Base-by-base conservation (phyloP, 2,797 vertebrate species). In the Huso huso region DNA sequence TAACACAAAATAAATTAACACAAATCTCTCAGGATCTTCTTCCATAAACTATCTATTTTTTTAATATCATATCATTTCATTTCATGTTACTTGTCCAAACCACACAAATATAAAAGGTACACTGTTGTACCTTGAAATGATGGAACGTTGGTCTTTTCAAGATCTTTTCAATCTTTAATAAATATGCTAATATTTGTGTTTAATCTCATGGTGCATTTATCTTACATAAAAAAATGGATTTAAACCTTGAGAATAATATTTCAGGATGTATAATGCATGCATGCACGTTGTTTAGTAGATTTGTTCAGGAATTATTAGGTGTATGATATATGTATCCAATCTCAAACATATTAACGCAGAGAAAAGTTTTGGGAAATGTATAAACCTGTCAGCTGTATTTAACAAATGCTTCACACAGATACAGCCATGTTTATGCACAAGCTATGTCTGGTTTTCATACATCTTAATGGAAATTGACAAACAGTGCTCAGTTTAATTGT, bases 401-500 rank as follows among this genome's bases (percentile, higher is more conserved):
- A 49, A 15, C 48, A 65, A 53, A 2, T 11, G 12, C 58, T 10
- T 62, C 61, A 23, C 8, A 48, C 61, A 62, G 18, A 37, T 48
- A n/a, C 37, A 10, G 48, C 62, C 62, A 48, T n/a, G 10, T 62
- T 49, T 6, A 48, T 61, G 60, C 67, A 15, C 67, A 58, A 62
- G 63, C 57, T 63, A 6, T 50, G 66, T 63, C 66, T 49, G 48
- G 51, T 13, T 70, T 77, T 62, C 66, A 71, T 74, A 63, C 68
- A 73, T 75, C 65, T 50, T 71, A 74, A 69, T 69, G 60, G 72
- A 52, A 62, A 67, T 50, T 63, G 67, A 64, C 69, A 71, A 15
- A 69, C 63, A 62, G 62, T 57, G 65, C 61, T 70, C 60, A 63
- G 63, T 68, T 59, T 79, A 74, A 78, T 72, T 73, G 71, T 73